Evolutionary conservation across 2,113 vertebrate genomes (phyloP).

Genomic region (Perccottus glenii): DNA sequence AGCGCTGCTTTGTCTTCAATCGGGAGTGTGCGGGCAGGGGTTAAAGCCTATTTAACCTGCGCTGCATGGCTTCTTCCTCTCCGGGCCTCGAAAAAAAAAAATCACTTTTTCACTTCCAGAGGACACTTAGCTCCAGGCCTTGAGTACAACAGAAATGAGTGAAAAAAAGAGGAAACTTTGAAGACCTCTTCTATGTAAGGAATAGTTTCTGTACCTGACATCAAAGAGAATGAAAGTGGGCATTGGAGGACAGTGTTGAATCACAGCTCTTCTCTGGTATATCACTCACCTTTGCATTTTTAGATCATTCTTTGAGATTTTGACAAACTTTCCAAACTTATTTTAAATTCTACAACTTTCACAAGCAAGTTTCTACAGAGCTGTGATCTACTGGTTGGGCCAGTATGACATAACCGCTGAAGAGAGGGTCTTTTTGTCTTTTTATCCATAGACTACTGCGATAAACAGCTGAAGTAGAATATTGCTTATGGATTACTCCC

Average conservation of each 20-base stretch:
- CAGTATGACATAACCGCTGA: too few relatives aligned
- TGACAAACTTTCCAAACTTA: slow-evolving; percentile 53
- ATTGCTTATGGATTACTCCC: too few relatives aligned
- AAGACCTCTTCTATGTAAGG: slow-evolving; percentile 74
- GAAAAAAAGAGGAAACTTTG: slow-evolving; percentile 53
- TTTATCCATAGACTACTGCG: too few relatives aligned
- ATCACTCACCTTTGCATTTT: slow-evolving; percentile 17
- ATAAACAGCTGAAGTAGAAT: too few relatives aligned
- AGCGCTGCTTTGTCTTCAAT: slow-evolving; percentile 41
- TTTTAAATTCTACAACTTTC: neutral
- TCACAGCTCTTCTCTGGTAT: slow-evolving; percentile 48
- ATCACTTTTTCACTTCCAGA: slow-evolving; percentile 31
- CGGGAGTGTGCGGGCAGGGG: slow-evolving; percentile 23
- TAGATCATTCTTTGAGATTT: slow-evolving; percentile 28
- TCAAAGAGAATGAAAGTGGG: slow-evolving; percentile 65
- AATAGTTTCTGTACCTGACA: slow-evolving; percentile 78
- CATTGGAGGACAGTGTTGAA: slow-evolving; percentile 52
- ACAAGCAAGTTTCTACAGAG: too few relatives aligned
- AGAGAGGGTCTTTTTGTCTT: too few relatives aligned
- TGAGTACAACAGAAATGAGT: slow-evolving; percentile 32
- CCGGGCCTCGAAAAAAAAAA: neutral
- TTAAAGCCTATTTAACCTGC: slow-evolving; percentile 59
- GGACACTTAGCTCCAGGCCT: slow-evolving; percentile 60
- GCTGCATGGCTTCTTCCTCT: slow-evolving; percentile 41
- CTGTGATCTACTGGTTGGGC: too few relatives aligned